Percentiles rank a stretch among this genome's conserved stretches.
Evolutionary conservation across 2,888 invertebrate genomes (phyloP).

Genomic region (Coelopa pilipes): DNA sequence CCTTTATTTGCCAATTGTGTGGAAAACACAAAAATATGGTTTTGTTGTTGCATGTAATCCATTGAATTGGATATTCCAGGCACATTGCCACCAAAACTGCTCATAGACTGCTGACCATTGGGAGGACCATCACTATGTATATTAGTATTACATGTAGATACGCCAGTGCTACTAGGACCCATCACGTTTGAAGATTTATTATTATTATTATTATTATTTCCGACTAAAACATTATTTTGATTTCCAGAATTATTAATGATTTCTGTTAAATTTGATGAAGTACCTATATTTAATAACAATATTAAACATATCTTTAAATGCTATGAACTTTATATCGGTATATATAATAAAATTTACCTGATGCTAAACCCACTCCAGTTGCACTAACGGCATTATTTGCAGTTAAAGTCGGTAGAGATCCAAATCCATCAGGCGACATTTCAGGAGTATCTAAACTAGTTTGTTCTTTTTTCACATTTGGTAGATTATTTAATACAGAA

Average conservation of each 20-base stretch:
- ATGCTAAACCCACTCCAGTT: slow-evolving; percentile 34
- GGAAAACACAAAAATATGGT: slow-evolving; percentile 97
- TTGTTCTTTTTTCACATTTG: slow-evolving; percentile 61
- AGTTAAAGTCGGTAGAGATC: slow-evolving; percentile 49
- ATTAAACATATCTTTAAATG: not conserved
- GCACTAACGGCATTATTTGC: slow-evolving; percentile 27
- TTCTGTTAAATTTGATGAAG: slow-evolving; percentile 10
- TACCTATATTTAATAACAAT: slow-evolving; percentile 4
- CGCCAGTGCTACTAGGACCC: slow-evolving; percentile 24
- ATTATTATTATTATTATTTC: slow-evolving; percentile 14
- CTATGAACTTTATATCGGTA: too few species aligned
- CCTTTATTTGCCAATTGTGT: slow-evolving; percentile 94
- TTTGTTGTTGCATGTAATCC: slow-evolving; percentile 91
- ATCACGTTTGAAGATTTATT: slow-evolving; percentile 17
- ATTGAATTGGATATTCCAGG: slow-evolving; percentile 44
- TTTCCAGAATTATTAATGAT: not conserved
- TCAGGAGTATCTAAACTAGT: slow-evolving; percentile 53
- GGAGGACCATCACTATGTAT: slow-evolving; percentile 23
- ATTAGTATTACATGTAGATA: slow-evolving; percentile 30
- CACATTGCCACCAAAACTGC: slow-evolving; percentile 28
- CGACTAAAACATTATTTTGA: not conserved
- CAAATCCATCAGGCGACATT: slow-evolving; percentile 63
- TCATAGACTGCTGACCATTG: slow-evolving; percentile 34
- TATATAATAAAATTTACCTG: slow-evolving; percentile 19
- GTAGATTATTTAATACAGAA: slow-evolving; percentile 52